Base-by-base conservation (phyloP, 1,140 invertebrate genomes). In the Elysia chlorotica region DNA sequence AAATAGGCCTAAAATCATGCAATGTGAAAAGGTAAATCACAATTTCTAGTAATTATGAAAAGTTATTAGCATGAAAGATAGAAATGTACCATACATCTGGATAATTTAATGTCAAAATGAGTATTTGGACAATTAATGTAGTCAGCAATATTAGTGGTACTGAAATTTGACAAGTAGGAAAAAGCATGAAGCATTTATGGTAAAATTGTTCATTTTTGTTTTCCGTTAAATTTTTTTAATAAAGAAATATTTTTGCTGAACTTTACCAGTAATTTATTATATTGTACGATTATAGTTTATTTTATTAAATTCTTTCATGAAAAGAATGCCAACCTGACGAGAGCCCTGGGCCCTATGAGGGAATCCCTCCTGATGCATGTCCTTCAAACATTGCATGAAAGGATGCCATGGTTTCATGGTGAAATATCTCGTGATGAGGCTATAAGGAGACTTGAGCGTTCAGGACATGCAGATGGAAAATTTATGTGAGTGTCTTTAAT, bases 321-420 rank as follows among this genome's bases (percentile, higher is more conserved):
- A n/a, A n/a, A 71, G 69, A 71, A 71, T 63, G 69, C 69, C 17
- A 71, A 28, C 23, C 25, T 71, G 28, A 41, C 59, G 57, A n/a
- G 38, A 63, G 69, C 69, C 21, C 21, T 71, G n/a, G 69, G 69
- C 1, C 21, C 69, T 10, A 38, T 41, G 38, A 38, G 69, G 17
- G 69, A 71, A 28, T 30, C 69, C 30, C 23, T 71, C 30, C 33
- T 71, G 59, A 63, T 71, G 35, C 59, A 61, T 33, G 69, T 71
- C 25, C 25, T 71, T 2, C 25, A 36, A 25, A 71, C 35, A 23
- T 62, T 71, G 56, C 69, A 71, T 63, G 59, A 65, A 31, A 79
- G 81, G 56, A 83, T 85, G 73, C 84, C 85, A 10, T 88, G 87
- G 87, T 88, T 77, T 66, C 86, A 87, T 72, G 79, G 77, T 2